Conservation (phyloP, 2,797 vertebrate genomes). For the Columba guinea region DNA sequence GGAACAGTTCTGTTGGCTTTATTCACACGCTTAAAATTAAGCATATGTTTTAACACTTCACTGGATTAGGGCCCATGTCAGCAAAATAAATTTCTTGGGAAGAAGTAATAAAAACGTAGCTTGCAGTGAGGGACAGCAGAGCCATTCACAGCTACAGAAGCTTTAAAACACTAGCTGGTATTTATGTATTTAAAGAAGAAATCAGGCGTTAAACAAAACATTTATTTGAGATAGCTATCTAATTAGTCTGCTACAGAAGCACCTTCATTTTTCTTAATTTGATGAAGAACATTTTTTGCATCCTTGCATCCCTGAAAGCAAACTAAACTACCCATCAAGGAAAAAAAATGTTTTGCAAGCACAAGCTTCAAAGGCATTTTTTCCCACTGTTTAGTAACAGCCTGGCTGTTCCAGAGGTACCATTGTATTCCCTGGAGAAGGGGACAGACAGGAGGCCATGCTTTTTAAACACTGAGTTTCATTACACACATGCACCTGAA, state of each 20-base stretch:
- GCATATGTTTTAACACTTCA: conserved; percentile 61
- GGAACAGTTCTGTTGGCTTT: conserved; percentile 25
- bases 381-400: not conserved
- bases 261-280: not conserved
- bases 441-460: not conserved
- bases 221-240: conserved; percentile 52
- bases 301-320: not conserved
- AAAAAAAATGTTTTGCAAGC: not conserved
- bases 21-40: conserved; percentile 24
- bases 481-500: not conserved
- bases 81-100: conserved; percentile 66
- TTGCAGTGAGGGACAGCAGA: conserved; percentile 58
- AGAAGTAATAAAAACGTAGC: conserved; percentile 60
- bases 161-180: conserved; percentile 56
- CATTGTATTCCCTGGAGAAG: not conserved
- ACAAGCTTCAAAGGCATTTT: not conserved
- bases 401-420: not conserved
- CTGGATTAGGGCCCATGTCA: conserved; percentile 66
- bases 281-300: not conserved
- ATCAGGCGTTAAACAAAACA: conserved; percentile 49
- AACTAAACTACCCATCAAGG: not conserved
- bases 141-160: conserved; percentile 58
- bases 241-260: conserved; percentile 34
- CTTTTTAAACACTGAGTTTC: not conserved
- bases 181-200: conserved; percentile 64